Evolutionary conservation across 2,113 vertebrate species (phyloP), one percentile per base, ranked within the genome.

Genomic region (Tachycineta bicolor): DNA sequence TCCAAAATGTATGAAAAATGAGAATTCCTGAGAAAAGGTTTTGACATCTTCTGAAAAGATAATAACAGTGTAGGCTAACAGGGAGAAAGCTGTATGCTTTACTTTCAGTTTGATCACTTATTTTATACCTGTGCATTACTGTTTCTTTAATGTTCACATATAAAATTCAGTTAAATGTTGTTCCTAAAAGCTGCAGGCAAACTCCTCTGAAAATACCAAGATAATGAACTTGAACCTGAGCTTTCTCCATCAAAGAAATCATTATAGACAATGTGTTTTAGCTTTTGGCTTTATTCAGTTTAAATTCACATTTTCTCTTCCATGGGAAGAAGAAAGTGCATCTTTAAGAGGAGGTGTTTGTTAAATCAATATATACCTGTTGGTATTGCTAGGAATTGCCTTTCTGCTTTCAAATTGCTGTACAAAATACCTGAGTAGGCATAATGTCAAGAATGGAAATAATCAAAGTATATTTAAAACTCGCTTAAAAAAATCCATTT

Each of bases 211-310:
- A 98, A 98, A 98, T 97, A 96, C 97, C 96, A 96, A 96, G 95
- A 95, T 97, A 97, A 98, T 96, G 97, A 98, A 98, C 97, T 97
- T 98, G 96, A 97, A 97, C 97, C 87, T 90, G 8, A 94, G 96
- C 84, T 97, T 97, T 96, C 95, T 91, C 96, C 92, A 94, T 97
- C 93, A 96, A 94, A 97, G 97, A 96, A 98, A 97, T 98, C 97
- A 94, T 97, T 97, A 96, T 9, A 95, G 89, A 93, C 94, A 95
- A 87, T 96, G 83, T 96, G 77, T 92, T 97, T 96, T 94, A 96
- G 77, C 92, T 96, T 92, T 94, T 89, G 95, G 96, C 96, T 97
- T 97, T 96, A 93, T 97, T 97, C 52, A 12, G 93, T 95, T 97
- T 95, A 95, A 98, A 98, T 98, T 97, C 97, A 97, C 71, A 81